A percentile compares a stretch with the other conserved stretches of the same genome.
phyloP scores from a whole-genome alignment of 2,797 vertebrate species.

The Dendrocincla fuliginosa region DNA sequence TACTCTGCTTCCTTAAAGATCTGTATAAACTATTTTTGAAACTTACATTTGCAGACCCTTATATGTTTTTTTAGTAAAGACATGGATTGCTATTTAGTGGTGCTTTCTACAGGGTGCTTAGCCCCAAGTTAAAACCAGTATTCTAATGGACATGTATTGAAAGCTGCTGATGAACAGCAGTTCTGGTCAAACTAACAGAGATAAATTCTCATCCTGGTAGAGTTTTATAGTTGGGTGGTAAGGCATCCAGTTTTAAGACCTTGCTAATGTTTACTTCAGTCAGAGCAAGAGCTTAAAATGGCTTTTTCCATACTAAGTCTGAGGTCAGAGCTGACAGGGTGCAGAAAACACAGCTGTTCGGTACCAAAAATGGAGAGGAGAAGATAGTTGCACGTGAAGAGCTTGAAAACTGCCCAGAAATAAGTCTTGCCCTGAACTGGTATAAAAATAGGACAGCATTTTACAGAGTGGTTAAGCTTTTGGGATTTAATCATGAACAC shows the following conservation, averaged over 20 bases:
- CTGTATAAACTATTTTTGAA: neutral
- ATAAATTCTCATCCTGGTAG: neutral
- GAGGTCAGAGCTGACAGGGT: constrained; percentile 55
- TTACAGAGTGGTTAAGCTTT: neutral
- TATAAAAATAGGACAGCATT: neutral
- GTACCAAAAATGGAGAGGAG: neutral
- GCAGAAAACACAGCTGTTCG: constrained; percentile 44
- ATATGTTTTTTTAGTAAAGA: neutral
- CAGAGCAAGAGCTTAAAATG: neutral
- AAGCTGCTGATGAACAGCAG: neutral
- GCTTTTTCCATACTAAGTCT: constrained; percentile 50
- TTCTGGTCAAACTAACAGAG: neutral
- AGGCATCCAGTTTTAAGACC: neutral
- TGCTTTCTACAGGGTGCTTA: neutral
- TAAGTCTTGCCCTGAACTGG: neutral
- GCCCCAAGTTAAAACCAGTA: neutral
- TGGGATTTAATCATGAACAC: neutral
- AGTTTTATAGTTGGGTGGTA: neutral
- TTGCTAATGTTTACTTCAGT: neutral
- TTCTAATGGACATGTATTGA: neutral
- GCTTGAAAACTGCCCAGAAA: neutral
- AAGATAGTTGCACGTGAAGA: neutral
- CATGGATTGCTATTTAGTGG: fast-evolving
- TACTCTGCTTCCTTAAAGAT: neutral
- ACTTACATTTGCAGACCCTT: neutral